A percentile compares a stretch with the other conserved stretches of the same genome.
These are phyloP conservation scores for Chionis minor DNA, from an alignment of 2,113 vertebrate genomes.

Conservation along the genomic window DNA sequence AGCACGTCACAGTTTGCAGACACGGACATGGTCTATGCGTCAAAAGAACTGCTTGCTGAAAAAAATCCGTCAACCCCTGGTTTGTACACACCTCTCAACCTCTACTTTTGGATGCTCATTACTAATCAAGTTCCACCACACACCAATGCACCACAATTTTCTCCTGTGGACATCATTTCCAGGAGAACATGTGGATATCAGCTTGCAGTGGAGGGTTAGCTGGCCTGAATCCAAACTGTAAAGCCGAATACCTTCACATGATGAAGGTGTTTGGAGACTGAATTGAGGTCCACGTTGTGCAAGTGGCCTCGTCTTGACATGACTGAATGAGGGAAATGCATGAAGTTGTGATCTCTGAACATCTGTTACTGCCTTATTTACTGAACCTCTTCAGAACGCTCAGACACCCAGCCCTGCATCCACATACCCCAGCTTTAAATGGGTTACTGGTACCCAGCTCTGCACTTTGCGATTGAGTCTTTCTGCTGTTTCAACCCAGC, in stretches of 20 bases:
- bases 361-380: neutral
- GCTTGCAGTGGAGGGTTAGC: neutral
- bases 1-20: neutral
- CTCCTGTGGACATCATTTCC: neutral
- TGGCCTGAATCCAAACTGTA: neutral
- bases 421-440: neutral
- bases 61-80: neutral
- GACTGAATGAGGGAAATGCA: neutral
- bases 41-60: neutral
- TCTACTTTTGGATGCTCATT: neutral
- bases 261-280: neutral
- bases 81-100: neutral
- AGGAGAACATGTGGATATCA: neutral
- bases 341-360: neutral
- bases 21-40: fast-evolving
- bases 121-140: neutral
- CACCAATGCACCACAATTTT: neutral
- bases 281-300: neutral
- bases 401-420: neutral
- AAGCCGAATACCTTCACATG: neutral
- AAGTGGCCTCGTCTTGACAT: neutral
- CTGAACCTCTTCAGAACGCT: neutral
- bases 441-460: neutral
- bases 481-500: neutral
- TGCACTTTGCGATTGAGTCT: neutral